These are phyloP conservation scores for Oxycera nigricornis DNA, from an alignment of 2,888 invertebrate species.

Conservation along the genomic window DNA sequence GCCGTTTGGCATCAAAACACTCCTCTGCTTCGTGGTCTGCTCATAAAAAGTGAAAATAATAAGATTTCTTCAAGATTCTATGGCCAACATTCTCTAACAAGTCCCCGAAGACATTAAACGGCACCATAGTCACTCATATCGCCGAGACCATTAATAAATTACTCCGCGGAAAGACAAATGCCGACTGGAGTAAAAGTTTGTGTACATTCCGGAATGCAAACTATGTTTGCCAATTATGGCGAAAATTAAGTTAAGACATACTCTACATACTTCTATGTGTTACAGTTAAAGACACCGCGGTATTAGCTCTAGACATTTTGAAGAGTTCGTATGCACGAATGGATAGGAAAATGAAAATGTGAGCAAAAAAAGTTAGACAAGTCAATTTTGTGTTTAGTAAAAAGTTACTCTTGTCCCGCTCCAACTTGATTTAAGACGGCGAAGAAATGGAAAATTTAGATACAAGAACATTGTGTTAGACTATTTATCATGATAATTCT, in stretches of 20 bases:
- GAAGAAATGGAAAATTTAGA: no score
- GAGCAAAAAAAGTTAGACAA: background rate
- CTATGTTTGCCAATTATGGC: conserved; percentile 9
- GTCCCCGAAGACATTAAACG: background rate
- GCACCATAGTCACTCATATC: background rate
- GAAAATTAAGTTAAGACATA: conserved; percentile 12
- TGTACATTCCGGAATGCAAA: background rate
- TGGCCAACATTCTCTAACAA: background rate
- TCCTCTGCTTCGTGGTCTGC: background rate
- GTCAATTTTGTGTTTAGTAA: background rate
- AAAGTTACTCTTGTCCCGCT: background rate
- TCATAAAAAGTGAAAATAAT: background rate
- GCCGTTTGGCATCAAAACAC: no score
- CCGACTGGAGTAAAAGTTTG: background rate
- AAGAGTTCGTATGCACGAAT: background rate
- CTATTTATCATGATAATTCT: no score
- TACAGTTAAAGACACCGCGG: background rate
- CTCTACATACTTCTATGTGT: conserved; percentile 1
- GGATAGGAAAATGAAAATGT: background rate
- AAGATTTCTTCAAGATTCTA: background rate
- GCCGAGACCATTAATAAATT: background rate
- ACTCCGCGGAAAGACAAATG: background rate
- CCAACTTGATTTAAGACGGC: no score
- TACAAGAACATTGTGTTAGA: no score
- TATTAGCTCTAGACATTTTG: background rate